phyloP scores from a whole-genome alignment of 1,140 invertebrate species.

The Drosophila kepulauana region DNA sequence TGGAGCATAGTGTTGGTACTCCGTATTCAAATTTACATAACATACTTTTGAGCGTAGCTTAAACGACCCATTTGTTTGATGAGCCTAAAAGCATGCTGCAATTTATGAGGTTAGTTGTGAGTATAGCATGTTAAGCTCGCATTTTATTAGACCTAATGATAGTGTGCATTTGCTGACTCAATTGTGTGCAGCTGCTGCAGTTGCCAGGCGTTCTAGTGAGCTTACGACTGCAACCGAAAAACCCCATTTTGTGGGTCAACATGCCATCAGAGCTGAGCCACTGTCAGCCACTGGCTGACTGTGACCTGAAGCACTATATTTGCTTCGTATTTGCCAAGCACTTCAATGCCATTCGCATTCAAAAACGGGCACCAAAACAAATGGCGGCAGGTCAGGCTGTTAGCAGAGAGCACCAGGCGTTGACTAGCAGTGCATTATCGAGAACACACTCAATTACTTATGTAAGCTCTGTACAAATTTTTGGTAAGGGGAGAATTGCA shows the following conservation, averaged over 20 bases:
- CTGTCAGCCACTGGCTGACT: neutral
- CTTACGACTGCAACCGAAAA: neutral
- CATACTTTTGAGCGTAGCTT: neutral
- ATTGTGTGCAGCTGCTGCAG: conserved; percentile 27
- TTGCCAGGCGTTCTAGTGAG: conserved; percentile 5
- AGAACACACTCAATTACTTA: conserved; percentile 83
- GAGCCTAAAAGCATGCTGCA: neutral
- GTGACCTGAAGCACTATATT: conserved; percentile 20
- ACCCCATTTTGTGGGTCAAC: conserved; percentile 39
- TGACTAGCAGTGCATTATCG: conserved; percentile 73
- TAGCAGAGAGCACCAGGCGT: conserved; percentile 3
- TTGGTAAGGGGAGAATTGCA: neutral
- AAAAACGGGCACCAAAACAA: conserved; percentile 54
- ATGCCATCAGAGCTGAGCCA: conserved; percentile 15
- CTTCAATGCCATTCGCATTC: conserved; percentile 65
- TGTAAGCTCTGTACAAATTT: conserved; percentile 61
- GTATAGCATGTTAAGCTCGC: neutral
- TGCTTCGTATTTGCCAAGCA: conserved; percentile 65
- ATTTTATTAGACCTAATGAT: conserved; percentile 20
- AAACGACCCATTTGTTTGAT: neutral
- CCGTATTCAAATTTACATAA: neutral
- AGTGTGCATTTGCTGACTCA: conserved; percentile 16
- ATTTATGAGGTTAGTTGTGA: neutral
- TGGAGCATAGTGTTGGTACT: neutral
- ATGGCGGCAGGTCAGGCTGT: conserved; percentile 20